Evolutionary conservation across 2,113 vertebrate genomes (phyloP).

Genomic region (Saguinus midas): DNA sequence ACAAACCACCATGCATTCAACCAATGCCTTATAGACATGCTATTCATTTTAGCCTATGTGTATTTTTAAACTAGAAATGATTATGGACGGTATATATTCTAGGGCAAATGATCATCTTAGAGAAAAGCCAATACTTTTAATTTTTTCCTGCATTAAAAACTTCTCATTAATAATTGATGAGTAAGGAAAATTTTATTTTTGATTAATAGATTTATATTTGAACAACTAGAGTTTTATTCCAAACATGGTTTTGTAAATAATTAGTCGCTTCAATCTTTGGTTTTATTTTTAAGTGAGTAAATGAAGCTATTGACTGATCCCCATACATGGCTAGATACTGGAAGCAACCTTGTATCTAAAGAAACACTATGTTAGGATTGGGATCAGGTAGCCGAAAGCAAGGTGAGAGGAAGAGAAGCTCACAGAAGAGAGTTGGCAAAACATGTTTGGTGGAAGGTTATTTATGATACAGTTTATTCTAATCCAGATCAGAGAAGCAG

Average conservation of each 20-base stretch:
- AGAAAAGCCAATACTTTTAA: background rate
- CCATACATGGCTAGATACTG: background rate
- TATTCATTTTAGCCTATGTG: background rate
- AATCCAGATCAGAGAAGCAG: background rate
- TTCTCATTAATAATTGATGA: slow-evolving; percentile 20
- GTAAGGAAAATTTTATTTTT: slow-evolving; percentile 7
- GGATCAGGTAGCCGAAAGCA: background rate
- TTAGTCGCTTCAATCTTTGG: background rate
- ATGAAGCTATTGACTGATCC: background rate
- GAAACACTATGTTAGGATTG: background rate
- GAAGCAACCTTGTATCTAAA: background rate
- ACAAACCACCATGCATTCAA: background rate
- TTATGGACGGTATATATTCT: background rate
- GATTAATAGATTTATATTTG: slow-evolving; percentile 13
- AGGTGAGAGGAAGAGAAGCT: background rate
- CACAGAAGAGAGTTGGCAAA: background rate
- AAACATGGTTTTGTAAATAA: slow-evolving; percentile 12
- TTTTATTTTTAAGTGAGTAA: slow-evolving; percentile 2
- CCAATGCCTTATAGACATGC: background rate
- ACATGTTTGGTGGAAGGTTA: background rate
- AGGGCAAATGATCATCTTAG: background rate
- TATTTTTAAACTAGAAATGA: background rate
- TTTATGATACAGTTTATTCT: background rate
- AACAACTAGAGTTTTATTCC: slow-evolving; percentile 43
- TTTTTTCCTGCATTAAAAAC: background rate